phyloP scores from a whole-genome alignment of 1,140 invertebrate genomes.

The Venturia canescens region DNA sequence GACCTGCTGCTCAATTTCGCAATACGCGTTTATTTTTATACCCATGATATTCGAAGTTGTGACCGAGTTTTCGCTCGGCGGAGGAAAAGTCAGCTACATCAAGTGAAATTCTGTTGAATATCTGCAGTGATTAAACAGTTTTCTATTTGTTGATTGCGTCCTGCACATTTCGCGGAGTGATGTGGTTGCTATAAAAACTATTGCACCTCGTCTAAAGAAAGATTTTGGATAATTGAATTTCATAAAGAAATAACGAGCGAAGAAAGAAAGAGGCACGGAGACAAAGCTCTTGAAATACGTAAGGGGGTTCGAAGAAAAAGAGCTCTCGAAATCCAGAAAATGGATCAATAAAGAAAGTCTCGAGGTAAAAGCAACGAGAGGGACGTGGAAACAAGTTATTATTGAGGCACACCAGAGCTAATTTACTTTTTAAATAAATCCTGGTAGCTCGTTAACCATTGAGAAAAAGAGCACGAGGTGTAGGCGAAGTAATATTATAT shows the following conservation, averaged over 20 bases:
- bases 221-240: conserved; percentile 56
- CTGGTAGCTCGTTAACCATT: conserved; percentile 56
- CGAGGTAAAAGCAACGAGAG: conserved; percentile 11
- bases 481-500: conserved; percentile 41
- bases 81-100: too few species aligned
- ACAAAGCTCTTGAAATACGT: conserved; percentile 14
- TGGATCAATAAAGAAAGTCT: conserved; percentile 18
- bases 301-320: conserved; percentile 3
- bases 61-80: too few species aligned
- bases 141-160: too few species aligned
- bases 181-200: too few species aligned
- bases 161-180: too few species aligned
- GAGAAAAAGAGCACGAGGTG: conserved; percentile 45
- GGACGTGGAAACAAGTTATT: conserved; percentile 56
- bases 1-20: too few species aligned
- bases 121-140: too few species aligned
- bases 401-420: conserved; percentile 57
- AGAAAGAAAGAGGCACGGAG: neutral
- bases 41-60: too few species aligned
- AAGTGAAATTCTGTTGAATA: too few species aligned
- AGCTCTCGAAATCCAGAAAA: conserved; percentile 19
- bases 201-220: neutral
- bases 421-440: conserved; percentile 65
- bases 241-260: conserved; percentile 29
- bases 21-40: too few species aligned